Evolutionary conservation across 92 coral and sea anemone species (phyloP).

Genomic region (Palythoa heliodiscus): DNA sequence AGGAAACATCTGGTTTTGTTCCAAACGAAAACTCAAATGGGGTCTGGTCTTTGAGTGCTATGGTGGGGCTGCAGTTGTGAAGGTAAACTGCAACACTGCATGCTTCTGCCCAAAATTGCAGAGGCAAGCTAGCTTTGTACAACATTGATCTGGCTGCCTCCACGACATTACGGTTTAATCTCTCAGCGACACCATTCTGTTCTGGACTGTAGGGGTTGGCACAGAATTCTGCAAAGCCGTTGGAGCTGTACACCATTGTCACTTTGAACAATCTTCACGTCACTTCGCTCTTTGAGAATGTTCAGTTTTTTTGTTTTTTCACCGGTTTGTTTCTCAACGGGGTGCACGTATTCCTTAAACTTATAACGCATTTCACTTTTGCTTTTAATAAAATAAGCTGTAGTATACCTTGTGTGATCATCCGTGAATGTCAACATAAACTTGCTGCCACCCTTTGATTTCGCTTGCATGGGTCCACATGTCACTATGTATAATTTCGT

Average conservation of each 20-base stretch:
- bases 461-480: constrained; percentile 60
- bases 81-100: constrained; percentile 69
- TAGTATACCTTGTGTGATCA: constrained; percentile 63
- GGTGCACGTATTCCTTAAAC: constrained; percentile 65
- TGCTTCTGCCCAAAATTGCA: constrained; percentile 70
- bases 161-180: constrained; percentile 58
- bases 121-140: constrained; percentile 58
- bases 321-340: constrained; percentile 14
- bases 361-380: constrained; percentile 62
- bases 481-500: constrained; percentile 57
- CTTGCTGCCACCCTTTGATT: constrained; percentile 66
- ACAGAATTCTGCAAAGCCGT: constrained; percentile 52
- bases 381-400: constrained; percentile 64
- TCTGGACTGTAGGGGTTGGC: constrained; percentile 66
- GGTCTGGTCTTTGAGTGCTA: constrained; percentile 52
- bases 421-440: constrained; percentile 70
- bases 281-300: constrained; percentile 26
- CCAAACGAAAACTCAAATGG: constrained; percentile 59
- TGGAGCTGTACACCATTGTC: constrained; percentile 38
- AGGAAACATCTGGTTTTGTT: constrained; percentile 55
- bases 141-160: constrained; percentile 75
- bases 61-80: constrained; percentile 57
- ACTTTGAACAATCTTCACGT: constrained; percentile 22
- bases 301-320: constrained; percentile 22
- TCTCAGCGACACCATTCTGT: constrained; percentile 66